These are phyloP conservation scores for Butorides virescens DNA, from an alignment of 2,113 vertebrate species.

Conservation along the genomic window DNA sequence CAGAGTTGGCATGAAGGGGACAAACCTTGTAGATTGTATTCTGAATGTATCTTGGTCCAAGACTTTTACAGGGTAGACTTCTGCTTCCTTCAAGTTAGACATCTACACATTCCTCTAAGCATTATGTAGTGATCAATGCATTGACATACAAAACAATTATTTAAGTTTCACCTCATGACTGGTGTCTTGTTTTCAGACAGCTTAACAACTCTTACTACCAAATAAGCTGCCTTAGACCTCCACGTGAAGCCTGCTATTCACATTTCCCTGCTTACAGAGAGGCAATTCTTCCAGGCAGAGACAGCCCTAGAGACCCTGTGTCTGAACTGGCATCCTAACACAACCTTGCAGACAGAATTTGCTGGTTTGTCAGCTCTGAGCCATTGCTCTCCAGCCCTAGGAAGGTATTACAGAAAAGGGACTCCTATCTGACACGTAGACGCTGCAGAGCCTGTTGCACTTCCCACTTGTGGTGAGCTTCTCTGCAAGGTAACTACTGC, in stretches of 20 bases:
- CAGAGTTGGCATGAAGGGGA: neutral
- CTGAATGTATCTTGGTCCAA: neutral
- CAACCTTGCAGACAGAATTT: neutral
- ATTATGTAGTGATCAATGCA: neutral
- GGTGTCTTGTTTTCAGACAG: neutral
- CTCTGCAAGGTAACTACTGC: neutral
- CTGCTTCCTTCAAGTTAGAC: neutral
- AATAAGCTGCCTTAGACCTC: neutral
- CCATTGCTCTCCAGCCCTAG: neutral
- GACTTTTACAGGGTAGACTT: neutral
- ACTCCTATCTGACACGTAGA: rapidly evolving
- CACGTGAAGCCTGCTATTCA: neutral
- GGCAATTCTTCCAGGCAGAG: neutral
- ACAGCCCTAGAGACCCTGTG: neutral
- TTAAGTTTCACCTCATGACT: neutral
- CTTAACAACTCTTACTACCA: neutral
- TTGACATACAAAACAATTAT: neutral
- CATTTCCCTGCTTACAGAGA: neutral
- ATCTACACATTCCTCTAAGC: neutral
- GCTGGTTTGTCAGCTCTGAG: neutral
- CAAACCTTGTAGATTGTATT: neutral
- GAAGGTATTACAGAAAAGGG: neutral
- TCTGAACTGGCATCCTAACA: neutral
- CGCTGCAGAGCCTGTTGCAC: neutral
- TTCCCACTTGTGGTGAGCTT: neutral